Conservation (phyloP, 2,888 invertebrate genomes). For the Calliphora vomitoria region DNA sequence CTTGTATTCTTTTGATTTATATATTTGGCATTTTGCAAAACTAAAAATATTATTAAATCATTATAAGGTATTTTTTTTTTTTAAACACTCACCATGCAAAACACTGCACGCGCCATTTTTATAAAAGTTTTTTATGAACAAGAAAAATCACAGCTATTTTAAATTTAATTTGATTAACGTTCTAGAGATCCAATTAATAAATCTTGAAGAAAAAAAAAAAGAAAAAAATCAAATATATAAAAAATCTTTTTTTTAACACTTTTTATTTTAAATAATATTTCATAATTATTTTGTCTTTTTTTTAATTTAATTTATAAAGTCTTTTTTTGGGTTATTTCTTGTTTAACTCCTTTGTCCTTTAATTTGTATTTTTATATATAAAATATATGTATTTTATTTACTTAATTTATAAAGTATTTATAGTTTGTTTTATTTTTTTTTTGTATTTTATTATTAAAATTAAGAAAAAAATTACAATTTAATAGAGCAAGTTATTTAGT, state of each 20-base stretch:
- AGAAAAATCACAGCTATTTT: slow-evolving; percentile 79
- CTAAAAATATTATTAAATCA: neutral
- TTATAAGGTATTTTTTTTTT: slow-evolving; percentile 2
- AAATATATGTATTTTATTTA: neutral
- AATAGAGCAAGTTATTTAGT: slow-evolving; percentile 66
- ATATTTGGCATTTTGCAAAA: no score
- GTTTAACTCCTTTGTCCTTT: no score
- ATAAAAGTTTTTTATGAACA: slow-evolving; percentile 61
- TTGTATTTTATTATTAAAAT: slow-evolving; percentile 37
- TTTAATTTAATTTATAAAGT: slow-evolving; percentile 22
- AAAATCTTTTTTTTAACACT: slow-evolving; percentile 69
- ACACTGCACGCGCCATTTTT: slow-evolving; percentile 84
- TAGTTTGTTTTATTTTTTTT: neutral
- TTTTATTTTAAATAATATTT: no score
- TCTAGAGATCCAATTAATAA: slow-evolving; percentile 76
- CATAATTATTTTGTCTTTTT: slow-evolving; percentile 35
- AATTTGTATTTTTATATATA: neutral
- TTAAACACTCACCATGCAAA: slow-evolving; percentile 84
- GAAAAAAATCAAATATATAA: slow-evolving; percentile 73
- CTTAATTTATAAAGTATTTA: slow-evolving; percentile 12
- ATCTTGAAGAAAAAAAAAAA: slow-evolving; percentile 74
- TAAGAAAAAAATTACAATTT: slow-evolving; percentile 71
- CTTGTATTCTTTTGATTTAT: neutral
- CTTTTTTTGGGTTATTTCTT: neutral
- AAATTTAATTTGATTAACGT: slow-evolving; percentile 77